Evolutionary conservation across 2,797 vertebrate species (phyloP), one percentile per base, ranked within the genome.

Genomic region (Limosa lapponica): DNA sequence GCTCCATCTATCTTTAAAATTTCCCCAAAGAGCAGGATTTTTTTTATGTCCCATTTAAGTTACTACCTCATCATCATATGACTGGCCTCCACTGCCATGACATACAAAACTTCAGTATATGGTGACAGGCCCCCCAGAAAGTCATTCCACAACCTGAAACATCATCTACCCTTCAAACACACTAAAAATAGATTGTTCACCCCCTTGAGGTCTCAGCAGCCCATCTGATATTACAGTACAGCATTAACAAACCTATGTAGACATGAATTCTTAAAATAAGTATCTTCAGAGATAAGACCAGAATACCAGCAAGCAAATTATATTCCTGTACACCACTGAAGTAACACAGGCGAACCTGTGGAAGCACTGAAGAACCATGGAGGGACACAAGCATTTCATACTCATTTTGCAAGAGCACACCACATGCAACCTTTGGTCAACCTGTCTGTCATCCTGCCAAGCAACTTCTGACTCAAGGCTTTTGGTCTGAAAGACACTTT

Each of bases 111-210:
- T 92, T 97, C 86, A 90, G 87, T 92, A 84, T 96, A 93, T 97
- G 90, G 90, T 93, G 73, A 96, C 96, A 96, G 94, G 93, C 87
- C 93, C 91, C 90, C 94, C 87, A 96, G 96, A 97, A 96, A 89
- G 96, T 96, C 92, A 97, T 92, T 97, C 93, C 96, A 98, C 90
- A 96, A 97, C 95, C 94, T 97, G 96, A 98, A 98, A 98, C 96
- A 97, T 96, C 97, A 98, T 97, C 97, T 98, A 96, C 92, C 93
- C 96, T 95, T 95, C 94, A 97, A 95, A 93, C 83, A 93, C 78
- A 91, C 97, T 98, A 98, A 98, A 98, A 97, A 98, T 98, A 98
- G 97, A 95, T 95, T 96, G 75, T 90, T 96, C 87, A 95, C 80
- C 64, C 95, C 93, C 94, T 95, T 96, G 92, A 97, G 97, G 95